phyloP scores from a whole-genome alignment of 2,113 vertebrate species.

The Tonatia bakeri region DNA sequence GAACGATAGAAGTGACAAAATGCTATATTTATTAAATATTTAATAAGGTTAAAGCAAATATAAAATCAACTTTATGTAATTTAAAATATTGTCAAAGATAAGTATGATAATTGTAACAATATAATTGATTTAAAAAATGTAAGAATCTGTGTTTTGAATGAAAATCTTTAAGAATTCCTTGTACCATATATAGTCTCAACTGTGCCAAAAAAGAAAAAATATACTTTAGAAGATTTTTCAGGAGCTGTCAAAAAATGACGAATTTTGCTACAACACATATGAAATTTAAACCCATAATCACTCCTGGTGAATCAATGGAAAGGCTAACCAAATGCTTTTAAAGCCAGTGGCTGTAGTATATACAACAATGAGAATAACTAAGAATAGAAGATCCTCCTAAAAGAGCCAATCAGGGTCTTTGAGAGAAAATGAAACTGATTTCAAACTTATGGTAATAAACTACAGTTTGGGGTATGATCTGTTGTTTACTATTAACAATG shows the following conservation, averaged over 20 bases:
- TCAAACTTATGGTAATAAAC: not conserved
- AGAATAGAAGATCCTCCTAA: not conserved
- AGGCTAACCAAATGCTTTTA: not conserved
- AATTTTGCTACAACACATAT: not conserved
- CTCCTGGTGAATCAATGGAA: not conserved
- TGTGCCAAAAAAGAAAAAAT: not conserved
- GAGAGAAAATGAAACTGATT: not conserved
- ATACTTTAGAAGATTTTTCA: not conserved
- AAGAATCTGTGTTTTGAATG: not conserved
- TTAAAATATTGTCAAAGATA: not conserved
- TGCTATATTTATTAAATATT: not conserved
- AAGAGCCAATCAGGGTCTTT: not conserved
- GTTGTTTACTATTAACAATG: not conserved
- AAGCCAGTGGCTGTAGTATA: not conserved
- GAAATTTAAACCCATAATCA: not conserved
- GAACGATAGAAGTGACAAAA: not conserved
- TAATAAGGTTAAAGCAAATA: not conserved
- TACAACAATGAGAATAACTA: not conserved
- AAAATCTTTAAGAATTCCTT: not conserved
- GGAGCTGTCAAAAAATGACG: not conserved
- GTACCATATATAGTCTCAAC: not conserved
- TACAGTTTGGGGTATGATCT: not conserved
- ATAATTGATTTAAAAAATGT: not conserved
- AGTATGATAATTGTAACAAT: not conserved
- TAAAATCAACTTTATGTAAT: not conserved